These are phyloP conservation scores for Perca fluviatilis DNA, from an alignment of 2,113 vertebrate genomes.

Conservation along the genomic window DNA sequence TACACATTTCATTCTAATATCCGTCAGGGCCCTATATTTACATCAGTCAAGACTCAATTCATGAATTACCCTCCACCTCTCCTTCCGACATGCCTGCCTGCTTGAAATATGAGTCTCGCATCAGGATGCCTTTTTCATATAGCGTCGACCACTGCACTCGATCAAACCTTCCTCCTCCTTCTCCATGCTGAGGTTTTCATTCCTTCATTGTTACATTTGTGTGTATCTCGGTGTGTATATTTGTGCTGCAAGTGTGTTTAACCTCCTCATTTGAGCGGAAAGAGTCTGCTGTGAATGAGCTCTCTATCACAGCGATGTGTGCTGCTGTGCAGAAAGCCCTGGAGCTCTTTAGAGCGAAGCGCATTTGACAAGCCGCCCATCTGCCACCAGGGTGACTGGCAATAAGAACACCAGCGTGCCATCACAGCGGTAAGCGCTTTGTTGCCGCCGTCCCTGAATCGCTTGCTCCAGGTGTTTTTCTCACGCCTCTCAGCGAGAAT, in stretches of 20 bases:
- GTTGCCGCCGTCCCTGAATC: background rate
- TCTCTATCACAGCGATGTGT: conserved; percentile 22
- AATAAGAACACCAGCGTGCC: background rate
- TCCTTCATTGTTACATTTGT: conserved; percentile 9
- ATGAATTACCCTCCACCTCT: background rate
- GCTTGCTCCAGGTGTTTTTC: conserved; percentile 11
- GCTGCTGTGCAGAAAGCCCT: conserved; percentile 27
- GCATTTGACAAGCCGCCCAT: conserved; percentile 31
- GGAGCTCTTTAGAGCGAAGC: conserved; percentile 5
- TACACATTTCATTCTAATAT: conserved; percentile 2
- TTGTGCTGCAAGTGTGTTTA: background rate
- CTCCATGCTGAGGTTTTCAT: background rate
- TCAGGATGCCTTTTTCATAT: background rate
- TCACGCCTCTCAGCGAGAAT: background rate
- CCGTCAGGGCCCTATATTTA: background rate
- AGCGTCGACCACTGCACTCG: accelerated
- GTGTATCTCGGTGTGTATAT: background rate
- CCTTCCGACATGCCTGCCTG: background rate
- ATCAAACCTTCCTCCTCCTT: background rate
- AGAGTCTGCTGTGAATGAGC: conserved; percentile 40
- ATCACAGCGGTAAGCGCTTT: conserved; percentile 4
- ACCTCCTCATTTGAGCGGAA: conserved; percentile 9
- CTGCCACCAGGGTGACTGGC: conserved; percentile 8
- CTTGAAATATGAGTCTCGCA: background rate
- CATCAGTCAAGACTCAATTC: background rate